Evolutionary conservation across 2,113 vertebrate genomes (phyloP), one percentile per base, ranked within the genome.

Genomic region (Catharus bicknelli): DNA sequence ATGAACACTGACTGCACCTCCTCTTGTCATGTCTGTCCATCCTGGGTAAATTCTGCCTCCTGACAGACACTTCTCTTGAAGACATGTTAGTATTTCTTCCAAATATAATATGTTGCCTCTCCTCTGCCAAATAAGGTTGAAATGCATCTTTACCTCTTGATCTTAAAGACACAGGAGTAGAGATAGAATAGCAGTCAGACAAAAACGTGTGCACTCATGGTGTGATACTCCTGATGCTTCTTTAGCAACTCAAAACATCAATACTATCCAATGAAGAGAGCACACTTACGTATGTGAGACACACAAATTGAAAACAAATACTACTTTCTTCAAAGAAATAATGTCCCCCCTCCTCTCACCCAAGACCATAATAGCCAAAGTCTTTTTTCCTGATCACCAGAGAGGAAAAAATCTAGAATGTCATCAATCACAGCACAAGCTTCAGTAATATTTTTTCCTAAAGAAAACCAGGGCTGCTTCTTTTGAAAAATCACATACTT

Each of bases 221-320:
- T 48, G 26, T 50, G 59, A 61, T 54, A 88, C 22, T 69, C 91
- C 68, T 58, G 34, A 68, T 25, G 12, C 50, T 74, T 76, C 54
- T 79, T 63, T 40, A 85, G 50, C 42, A 90, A 84, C 69, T 69
- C 50, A 58, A 61, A 91, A 76, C 11, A 69, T 21, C 82, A 90
- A 85, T 57, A 62, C 42, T 51, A 40, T 12, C 29, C 38, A 58
- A 89, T 51, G 42, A 90, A 90, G 47, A 38, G 47, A 67, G 36
- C 19, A 85, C 47, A 89, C 75, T 45, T 76, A 70, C 0, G 7
- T 88, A 78, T 32, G 64, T 80, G 57, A 92, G 55, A 70, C 66
- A 58, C 11, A 51, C 45, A 90, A 90, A 88, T 16, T 85, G 53
- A 83, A 88, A 94, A 90, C 69, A 85, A 91, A 48, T 50, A 83